Conservation (phyloP, 1,140 invertebrate genomes). For the Stegodyphus dumicola region DNA sequence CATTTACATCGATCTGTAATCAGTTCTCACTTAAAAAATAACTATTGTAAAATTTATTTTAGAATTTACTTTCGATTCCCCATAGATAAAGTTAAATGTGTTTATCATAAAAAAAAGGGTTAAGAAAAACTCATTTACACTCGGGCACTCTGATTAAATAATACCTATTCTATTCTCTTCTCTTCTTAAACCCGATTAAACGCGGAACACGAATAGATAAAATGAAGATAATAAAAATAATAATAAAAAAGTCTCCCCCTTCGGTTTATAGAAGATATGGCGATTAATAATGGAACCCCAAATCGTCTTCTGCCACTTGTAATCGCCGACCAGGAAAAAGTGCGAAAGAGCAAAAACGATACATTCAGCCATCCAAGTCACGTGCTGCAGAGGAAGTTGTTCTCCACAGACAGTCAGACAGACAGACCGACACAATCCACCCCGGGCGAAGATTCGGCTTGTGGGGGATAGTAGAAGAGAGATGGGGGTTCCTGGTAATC, state of each 20-base stretch:
- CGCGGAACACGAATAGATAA: neutral
- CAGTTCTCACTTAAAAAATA: neutral
- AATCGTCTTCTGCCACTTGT: slow-evolving; percentile 28
- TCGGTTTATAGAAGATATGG: slow-evolving; percentile 33
- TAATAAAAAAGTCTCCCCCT: neutral
- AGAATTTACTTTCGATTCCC: too few relatives aligned
- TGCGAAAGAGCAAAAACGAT: neutral
- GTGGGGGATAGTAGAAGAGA: neutral
- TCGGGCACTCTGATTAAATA: too few relatives aligned
- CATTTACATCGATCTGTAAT: too few relatives aligned
- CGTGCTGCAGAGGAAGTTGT: slow-evolving; percentile 37
- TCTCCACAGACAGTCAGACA: slow-evolving; percentile 31
- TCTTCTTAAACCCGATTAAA: neutral
- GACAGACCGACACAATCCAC: slow-evolving; percentile 9
- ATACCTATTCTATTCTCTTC: too few relatives aligned
- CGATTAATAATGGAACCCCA: slow-evolving; percentile 52
- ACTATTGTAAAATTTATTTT: neutral
- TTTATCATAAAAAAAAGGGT: too few relatives aligned
- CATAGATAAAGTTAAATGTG: too few relatives aligned
- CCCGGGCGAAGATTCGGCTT: neutral
- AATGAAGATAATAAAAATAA: neutral
- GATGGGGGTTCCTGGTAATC: too few relatives aligned
- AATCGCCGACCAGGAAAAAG: slow-evolving; percentile 14
- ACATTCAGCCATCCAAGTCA: slow-evolving; percentile 19
- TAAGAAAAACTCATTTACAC: too few relatives aligned